Base-by-base conservation (phyloP, 1,140 invertebrate species). In the Nilaparvata lugens region DNA sequence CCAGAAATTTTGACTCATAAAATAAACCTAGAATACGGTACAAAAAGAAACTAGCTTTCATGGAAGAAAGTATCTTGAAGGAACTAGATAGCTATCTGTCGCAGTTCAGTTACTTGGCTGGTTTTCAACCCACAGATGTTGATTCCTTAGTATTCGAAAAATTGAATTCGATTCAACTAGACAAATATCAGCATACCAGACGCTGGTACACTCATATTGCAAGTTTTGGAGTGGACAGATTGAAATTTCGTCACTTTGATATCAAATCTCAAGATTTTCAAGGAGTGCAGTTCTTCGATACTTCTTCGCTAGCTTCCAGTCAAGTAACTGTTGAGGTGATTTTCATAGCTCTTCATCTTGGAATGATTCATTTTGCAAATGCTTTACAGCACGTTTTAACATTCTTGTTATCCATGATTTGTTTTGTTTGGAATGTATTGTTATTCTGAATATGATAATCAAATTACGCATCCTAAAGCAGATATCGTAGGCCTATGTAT, bases 161-260 rank as follows among this genome's bases (percentile, higher is more conserved):
- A 28, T 24, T 65, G 56, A 58, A 59, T 19, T 31, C 18, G 11
- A 24, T 43, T 24, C n/a, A 56, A 9, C 28, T 65, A 19, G 45
- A 55, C 5, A 53, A 63, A 42, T 62, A 60, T 24, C 19, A 6
- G 4, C 21, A 65, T 52, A 55, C 62, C 28, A 23, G 28, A 25
- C 58, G 65, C 19, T 66, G 65, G 65, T 65, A 60, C 48, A 58
- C 52, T 14, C 65, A 66, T 55, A 65, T 66, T 40, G 19, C 23
- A 52, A 65, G 56, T 57, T 63, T 61, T 28, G 61, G 55, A 18
- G 19, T 14, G 43, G 42, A 60, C 14, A 51, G 35, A 31, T 24
- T 31, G n/a, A 45, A 42, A 40, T 60, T 57, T 52, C 45, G 38
- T 28, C 31, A 62, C 21, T 19, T 25, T 24, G 35, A 43, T 51